Base-by-base conservation (phyloP, 2,888 invertebrate species). In the Pyrrhia umbra region DNA sequence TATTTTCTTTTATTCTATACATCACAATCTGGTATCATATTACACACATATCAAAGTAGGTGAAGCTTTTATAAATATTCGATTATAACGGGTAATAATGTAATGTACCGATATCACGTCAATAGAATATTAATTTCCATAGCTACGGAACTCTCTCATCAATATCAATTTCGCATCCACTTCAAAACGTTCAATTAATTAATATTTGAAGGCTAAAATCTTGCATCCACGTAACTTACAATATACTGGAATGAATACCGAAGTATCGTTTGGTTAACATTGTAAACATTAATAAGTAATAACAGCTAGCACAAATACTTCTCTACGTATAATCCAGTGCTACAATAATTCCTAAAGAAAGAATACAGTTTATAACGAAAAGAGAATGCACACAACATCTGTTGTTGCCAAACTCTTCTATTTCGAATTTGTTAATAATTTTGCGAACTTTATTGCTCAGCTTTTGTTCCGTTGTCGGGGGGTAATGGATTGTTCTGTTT, bases 391-490 rank as follows among this genome's bases (percentile, higher is more conserved):
- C 59, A 61, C 72, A 73, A 77, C 83, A 78, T 62, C 64, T 81
- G 71, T 74, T 86, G n/a, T 72, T 63, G 40, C 72, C 69, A 59
- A 83, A 83, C 64, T 85, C 85, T 58, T 75, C 81, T 71, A 85
- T 79, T 82, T 92, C 90, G 45, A 91, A 85, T 79, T 91, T 88
- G 80, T 90, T 87, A 60, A 90, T 85, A 68, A 92, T 90, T 88
- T 93, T 94, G 39, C 86, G 87, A 68, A 93, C 90, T 89, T 93
- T 93, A 79, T 94, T 93, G 66, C 90, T 92, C 54, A 92, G 74
- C 81, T 92, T 94, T 66, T 90, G 90, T 80, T 90, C 92, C 46
- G 82, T 81, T 34, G 86, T 83, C 21, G 84, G 70, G 25, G 87
- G 68, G 52, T 83, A 75, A 67, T 82, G 68, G 20, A 81, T 74